Evolutionary conservation across 2,888 invertebrate species (phyloP), one percentile per base, ranked within the genome.

Genomic region (Orthosia gracilis): DNA sequence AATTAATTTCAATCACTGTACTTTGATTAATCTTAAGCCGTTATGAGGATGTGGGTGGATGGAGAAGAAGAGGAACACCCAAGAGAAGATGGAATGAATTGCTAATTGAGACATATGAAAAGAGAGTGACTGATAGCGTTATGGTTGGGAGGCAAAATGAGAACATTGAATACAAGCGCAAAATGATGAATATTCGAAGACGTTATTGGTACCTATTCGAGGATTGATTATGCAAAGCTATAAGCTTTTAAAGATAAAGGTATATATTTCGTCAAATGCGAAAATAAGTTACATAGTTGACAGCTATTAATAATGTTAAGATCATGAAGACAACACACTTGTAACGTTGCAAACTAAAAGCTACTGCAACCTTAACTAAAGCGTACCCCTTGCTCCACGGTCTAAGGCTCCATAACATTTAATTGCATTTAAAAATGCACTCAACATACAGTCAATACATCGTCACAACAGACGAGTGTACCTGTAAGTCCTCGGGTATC

Each of bases 401-500:
- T 40, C 9, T n/a, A 40, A 40, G 7, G 47, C 2, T 49, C 17
- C 23, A 21, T 26, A 23, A n/a, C 47, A 57, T 15, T 23, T 61
- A 55, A 64, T 69, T 52, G 54, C 59, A 59, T 23, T 57, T 23
- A 69, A 57, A 49, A 55, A 15, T 80, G 40, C 47, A 12, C 26
- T 59, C 49, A 67, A 55, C 50, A 58, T 50, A 26, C 13, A 59
- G 2, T 49, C 26, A 45, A 23, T 45, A 40, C 4, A 54, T 63
- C 50, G 55, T 55, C 54, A 59, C 50, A 21, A 26, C 50, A 50
- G 21, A 26, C 45, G 40, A 11, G 65, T 52, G 52, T 26, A 23
- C 21, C 9, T 12, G 47, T 23, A 12, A 49, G 79, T 57, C 75
- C 80, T 70, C 67, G 64, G 40, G 76, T 74, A 59, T 82, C 84